Percentiles rank a stretch among this genome's conserved stretches.
Conservation (phyloP, 2,113 vertebrate species). For the Elgaria multicarinata region DNA sequence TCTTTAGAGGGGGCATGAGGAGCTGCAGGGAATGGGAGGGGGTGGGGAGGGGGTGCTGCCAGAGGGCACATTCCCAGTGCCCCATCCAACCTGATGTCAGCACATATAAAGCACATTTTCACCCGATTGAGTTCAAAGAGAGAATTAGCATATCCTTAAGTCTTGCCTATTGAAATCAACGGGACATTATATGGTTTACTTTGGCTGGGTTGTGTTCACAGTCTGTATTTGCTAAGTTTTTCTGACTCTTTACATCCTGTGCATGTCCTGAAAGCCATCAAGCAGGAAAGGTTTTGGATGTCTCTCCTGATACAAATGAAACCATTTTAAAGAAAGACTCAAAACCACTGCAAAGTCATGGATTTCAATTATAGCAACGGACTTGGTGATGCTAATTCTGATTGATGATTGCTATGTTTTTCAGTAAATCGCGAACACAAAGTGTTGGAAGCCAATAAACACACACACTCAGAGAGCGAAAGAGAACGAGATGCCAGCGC, state of each 20-base stretch:
- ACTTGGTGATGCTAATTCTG: conserved; percentile 67
- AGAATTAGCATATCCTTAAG: not conserved
- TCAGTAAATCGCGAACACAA: conserved; percentile 60
- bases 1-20: too few relatives aligned
- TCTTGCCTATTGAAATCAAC: not conserved
- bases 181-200: not conserved
- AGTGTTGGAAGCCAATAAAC: conserved; percentile 47
- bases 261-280: not conserved
- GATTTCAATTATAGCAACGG: conserved; percentile 61
- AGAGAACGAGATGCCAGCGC: not conserved
- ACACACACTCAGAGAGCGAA: conserved; percentile 28
- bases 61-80: too few relatives aligned
- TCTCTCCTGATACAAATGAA: not conserved
- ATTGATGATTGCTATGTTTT: conserved; percentile 71
- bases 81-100: not conserved
- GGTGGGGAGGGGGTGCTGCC: too few relatives aligned
- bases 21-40: too few relatives aligned
- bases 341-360: not conserved
- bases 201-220: not conserved
- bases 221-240: not conserved
- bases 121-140: not conserved
- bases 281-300: too few relatives aligned
- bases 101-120: not conserved
- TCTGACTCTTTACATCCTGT: not conserved
- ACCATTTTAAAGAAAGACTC: not conserved